Conservation (phyloP, 1,140 invertebrate genomes). For the Drosophila kurseongensis region DNA sequence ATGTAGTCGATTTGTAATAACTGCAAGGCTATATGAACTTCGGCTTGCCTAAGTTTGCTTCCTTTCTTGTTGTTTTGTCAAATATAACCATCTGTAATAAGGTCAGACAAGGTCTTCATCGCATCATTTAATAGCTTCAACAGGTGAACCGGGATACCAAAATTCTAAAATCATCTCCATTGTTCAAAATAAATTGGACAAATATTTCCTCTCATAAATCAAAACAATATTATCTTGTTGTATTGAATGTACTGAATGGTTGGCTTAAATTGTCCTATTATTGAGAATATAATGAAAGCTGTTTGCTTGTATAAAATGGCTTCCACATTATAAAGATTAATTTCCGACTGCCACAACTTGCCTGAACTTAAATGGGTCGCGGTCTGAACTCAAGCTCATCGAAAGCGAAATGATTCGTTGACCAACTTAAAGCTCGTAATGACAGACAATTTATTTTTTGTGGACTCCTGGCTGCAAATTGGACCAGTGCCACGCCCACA, state of each 20-base stretch:
- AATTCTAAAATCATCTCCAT: not conserved
- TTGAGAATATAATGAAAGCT: conserved; percentile 23
- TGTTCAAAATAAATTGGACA: conserved; percentile 15
- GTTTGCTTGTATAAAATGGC: conserved; percentile 9
- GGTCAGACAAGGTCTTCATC: not conserved
- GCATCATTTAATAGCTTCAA: conserved; percentile 8
- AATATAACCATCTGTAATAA: not conserved
- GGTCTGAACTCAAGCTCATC: conserved; percentile 25
- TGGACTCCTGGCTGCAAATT: conserved; percentile 45
- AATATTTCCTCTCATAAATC: conserved; percentile 18
- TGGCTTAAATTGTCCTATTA: conserved; percentile 17
- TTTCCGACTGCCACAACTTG: conserved; percentile 21
- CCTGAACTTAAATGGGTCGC: conserved; percentile 19
- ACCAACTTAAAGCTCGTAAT: conserved; percentile 65
- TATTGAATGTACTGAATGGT: conserved; percentile 14
- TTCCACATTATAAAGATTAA: conserved; percentile 31
- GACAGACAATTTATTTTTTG: conserved; percentile 71
- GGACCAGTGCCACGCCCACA: conserved; percentile 43
- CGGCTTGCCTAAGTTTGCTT: no score
- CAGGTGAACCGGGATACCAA: not conserved
- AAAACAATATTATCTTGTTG: conserved; percentile 2
- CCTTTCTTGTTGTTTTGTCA: no score
- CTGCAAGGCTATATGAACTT: no score
- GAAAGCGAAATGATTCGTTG: conserved; percentile 48
- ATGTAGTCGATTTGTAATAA: no score